Evolutionary conservation across 2,113 vertebrate species (phyloP).

Genomic region (Nanorana parkeri): DNA sequence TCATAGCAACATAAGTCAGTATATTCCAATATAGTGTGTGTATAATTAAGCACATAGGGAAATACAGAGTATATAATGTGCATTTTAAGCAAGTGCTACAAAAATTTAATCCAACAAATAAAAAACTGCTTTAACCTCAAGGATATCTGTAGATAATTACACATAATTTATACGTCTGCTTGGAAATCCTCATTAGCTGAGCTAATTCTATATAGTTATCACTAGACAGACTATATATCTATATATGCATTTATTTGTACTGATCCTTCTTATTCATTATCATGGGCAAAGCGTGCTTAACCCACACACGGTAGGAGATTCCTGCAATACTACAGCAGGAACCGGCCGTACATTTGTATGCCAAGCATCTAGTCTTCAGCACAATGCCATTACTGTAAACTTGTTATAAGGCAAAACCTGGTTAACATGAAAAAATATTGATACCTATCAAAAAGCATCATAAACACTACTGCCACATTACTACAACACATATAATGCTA

Average conservation of each 20-base stretch:
- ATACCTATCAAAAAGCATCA: too few species aligned
- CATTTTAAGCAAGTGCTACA: background rate
- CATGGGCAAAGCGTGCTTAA: conserved; percentile 2
- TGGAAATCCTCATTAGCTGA: conserved; percentile 39
- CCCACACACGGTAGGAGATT: background rate
- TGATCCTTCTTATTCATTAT: conserved; percentile 17
- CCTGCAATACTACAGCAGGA: too few species aligned
- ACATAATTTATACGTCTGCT: conserved; percentile 13
- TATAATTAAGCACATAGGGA: too few species aligned
- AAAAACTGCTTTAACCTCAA: conserved; percentile 3
- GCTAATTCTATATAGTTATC: conserved; percentile 36
- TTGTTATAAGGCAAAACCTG: too few species aligned
- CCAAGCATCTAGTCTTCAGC: too few species aligned
- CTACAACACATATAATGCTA: too few species aligned
- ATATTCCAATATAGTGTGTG: too few species aligned
- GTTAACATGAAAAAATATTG: too few species aligned
- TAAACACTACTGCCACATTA: too few species aligned
- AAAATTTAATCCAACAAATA: background rate
- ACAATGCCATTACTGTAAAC: too few species aligned
- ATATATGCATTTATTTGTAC: conserved; percentile 32
- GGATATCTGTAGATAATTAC: conserved; percentile 35
- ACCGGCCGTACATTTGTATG: too few species aligned
- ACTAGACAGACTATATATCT: conserved; percentile 28
- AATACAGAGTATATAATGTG: background rate
- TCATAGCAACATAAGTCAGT: too few species aligned